Percentiles rank a stretch among this genome's conserved stretches.
These are phyloP conservation scores for Plumapathes pennacea DNA, from an alignment of 92 coral and sea anemone species.

Conservation along the genomic window DNA sequence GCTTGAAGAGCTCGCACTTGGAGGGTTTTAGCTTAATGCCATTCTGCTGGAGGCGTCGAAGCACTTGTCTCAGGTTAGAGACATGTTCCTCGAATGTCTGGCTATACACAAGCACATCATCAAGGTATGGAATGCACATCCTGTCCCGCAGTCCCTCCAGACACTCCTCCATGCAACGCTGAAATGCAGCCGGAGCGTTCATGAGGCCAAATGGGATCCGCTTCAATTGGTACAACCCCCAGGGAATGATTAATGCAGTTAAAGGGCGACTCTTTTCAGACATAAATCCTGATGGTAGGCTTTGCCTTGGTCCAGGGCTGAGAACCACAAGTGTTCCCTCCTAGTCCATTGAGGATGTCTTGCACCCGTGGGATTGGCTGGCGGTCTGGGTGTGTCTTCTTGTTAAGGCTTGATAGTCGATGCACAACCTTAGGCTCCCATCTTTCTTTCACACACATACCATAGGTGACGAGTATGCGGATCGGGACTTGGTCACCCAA, in stretches of 20 bases:
- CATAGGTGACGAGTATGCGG: conserved; percentile 43
- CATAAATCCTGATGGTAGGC: conserved; percentile 63
- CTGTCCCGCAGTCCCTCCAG: conserved; percentile 54
- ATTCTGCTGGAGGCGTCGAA: conserved; percentile 40
- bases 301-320: conserved; percentile 54
- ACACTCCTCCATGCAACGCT: conserved; percentile 57
- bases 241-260: conserved; percentile 60
- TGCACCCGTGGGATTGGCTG: conserved; percentile 36
- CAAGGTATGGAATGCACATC: conserved; percentile 46
- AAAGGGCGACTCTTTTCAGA: conserved; percentile 36
- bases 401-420: conserved; percentile 27
- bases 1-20: conserved; percentile 37
- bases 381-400: conserved; percentile 37
- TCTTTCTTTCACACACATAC: conserved; percentile 52
- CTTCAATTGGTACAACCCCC: conserved; percentile 61
- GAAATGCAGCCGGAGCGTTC: conserved; percentile 66
- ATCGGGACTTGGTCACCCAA: conserved; percentile 37
- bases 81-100: conserved; percentile 47
- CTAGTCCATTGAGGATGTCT: conserved; percentile 19
- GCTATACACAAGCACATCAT: conserved; percentile 47
- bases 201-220: conserved; percentile 59
- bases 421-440: conserved; percentile 48
- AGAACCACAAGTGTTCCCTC: conserved; percentile 28
- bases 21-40: conserved; percentile 53
- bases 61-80: conserved; percentile 15